Evolutionary conservation across 2,888 invertebrate species (phyloP), one percentile per base, ranked within the genome.

Genomic region (Catonia carolina): DNA sequence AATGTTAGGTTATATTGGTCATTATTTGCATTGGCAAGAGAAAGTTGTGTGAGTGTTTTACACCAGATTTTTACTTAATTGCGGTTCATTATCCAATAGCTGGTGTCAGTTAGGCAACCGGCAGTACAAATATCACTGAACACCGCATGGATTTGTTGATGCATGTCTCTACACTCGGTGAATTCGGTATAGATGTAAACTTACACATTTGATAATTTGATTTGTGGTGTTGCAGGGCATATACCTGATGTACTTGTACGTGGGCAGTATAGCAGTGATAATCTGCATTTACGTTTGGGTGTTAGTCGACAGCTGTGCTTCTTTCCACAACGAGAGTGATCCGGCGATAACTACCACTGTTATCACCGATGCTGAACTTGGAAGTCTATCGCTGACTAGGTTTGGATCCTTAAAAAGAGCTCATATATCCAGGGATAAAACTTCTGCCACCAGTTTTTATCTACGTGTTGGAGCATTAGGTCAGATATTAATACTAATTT

Each of bases 201-300:
- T n/a, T n/a, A n/a, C n/a, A n/a, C n/a, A n/a, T n/a, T n/a, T n/a
- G n/a, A n/a, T n/a, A n/a, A n/a, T n/a, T n/a, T n/a, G n/a, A n/a
- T n/a, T n/a, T n/a, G n/a, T n/a, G n/a, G n/a, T n/a, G 50, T 36
- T 62, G 4, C 69, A 77, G 77, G 75, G 76, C 12, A 68, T 77
- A 51, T 76, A 76, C 63, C 69, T 78, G 61, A 75, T 78, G 72
- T 78, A 76, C 64, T 71, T 78, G 37, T 76, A 78, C 69, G 74
- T 78, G 52, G 78, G 77, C 2, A 76, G 76, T 60, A 76, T 77
- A 60, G 72, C 75, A 2, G 77, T 77, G 56, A 77, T 78, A 63
- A 74, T 78, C 64, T 74, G 75, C 64, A 77, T 78, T 64, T 78
- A 78, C 69, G 72, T 77, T 59, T 75, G 77, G 70, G 75, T 78